Evolutionary conservation across 2,113 vertebrate genomes (phyloP), one percentile per base, ranked within the genome.

Genomic region (Leucopsar rothschildi): DNA sequence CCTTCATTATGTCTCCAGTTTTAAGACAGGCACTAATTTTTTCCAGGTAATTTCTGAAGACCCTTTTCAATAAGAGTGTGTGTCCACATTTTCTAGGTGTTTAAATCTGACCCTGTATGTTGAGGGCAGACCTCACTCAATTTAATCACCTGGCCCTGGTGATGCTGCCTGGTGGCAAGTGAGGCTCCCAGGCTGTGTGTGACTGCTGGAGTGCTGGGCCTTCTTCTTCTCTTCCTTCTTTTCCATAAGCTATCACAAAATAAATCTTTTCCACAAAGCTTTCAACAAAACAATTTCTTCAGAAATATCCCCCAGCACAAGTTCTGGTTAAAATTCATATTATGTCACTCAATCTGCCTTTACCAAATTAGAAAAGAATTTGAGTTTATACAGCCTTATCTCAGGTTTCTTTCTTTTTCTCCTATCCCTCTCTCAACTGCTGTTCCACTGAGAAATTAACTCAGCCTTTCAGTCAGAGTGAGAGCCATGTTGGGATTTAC

Each of bases 401-500:
- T 78, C 8, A 7, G 45, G 63, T 86, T 93, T 59, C 39, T 33
- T 63, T 90, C 37, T 76, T 39, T 79, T 83, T 56, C n/a, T 82
- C 12, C 53, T 55, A 4, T 73, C 25, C 28, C 28, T 81, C 23
- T 78, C 72, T 83, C 56, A 2, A 0, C 44, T 64, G 63, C n/a
- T 57, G 63, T 80, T 96, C 92, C 88, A 68, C 80, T 47, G 90
- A 94, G 90, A 95, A 95, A 88, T 94, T 91, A 89, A 86, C 18
- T 89, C 90, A 61, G 53, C 44, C 80, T 92, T 88, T 85, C 84
- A 81, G 79, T 55, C 61, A 76, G 53, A 60, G 31, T 25, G 60
- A 83, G 22, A 89, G 13, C 42, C 75, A 72, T 27, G 15, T 0
- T 94, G 86, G 82, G 88, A 93, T 81, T 93, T 93, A 47, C 40